Evolutionary conservation across 2,888 invertebrate genomes (phyloP), one percentile per base, ranked within the genome.

Genomic region (Blastobasis adustella): DNA sequence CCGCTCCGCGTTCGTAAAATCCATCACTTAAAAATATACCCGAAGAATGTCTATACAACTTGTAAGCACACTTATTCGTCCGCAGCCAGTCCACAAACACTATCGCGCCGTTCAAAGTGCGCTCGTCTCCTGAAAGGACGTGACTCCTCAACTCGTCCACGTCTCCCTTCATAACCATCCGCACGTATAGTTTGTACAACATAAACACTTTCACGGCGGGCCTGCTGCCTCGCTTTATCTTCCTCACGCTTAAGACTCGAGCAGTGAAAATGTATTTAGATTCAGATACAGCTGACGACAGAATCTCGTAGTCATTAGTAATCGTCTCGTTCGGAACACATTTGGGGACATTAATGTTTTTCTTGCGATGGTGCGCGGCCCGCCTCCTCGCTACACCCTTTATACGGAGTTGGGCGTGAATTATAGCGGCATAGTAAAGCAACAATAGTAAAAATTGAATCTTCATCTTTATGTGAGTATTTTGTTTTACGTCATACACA

Each of bases 281-380:
- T 76, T 87, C 87, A 73, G 87, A 87, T 68, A 88, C 87, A 66
- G 82, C 84, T 66, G 87, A 88, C 73, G 86, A 82, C 79, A 88
- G 71, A 80, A 87, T 85, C 82, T 87, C 87, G 72, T 86, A 87
- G 82, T 88, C 87, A 81, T 88, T 87, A 80, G 85, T 86, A 82
- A 87, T 82, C 76, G 87, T 88, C 81, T 85, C 87, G 74, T 88
- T 87, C 73, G 82, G 82, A 82, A 82, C 75, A 81, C 87, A 87
- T 84, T 86, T 85, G 76, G 79, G 66, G 62, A 66, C 76, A 67
- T 82, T 85, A 76, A 76, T 77, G 78, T 80, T 81, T 82, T 82
- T 85, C 79, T 80, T 85, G 73, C 71, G 79, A 71, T 73, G 71
- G 68, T 72, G 70, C 65, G 76, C 76, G 69, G 81, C 79, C 67